Conservation (phyloP, 2,113 vertebrate genomes). For the Sander lucioperca region DNA sequence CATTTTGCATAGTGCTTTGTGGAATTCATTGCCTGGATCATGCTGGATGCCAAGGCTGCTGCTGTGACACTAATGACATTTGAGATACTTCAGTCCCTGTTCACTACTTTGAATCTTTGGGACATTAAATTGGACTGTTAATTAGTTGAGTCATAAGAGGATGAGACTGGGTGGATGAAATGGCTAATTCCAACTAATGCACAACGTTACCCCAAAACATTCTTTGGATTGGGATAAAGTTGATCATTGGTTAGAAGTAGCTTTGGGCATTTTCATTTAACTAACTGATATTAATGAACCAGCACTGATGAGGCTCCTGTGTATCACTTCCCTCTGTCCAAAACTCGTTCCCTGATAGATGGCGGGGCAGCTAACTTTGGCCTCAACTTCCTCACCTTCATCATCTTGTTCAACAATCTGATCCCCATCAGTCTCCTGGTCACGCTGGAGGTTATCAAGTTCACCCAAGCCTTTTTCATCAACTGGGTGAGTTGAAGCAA, state of each 20-base stretch:
- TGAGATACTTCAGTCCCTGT: conserved; percentile 67
- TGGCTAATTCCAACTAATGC: conserved; percentile 80
- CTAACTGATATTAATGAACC: conserved; percentile 25
- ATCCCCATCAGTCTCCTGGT: conserved; percentile 99
- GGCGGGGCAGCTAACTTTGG: conserved; percentile 97
- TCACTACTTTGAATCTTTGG: conserved; percentile 69
- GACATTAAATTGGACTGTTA: conserved; percentile 75
- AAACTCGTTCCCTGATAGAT: conserved; percentile 85
- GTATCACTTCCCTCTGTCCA: conserved; percentile 74
- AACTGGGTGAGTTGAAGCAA: conserved; percentile 92
- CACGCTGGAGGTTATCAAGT: conserved; percentile 98
- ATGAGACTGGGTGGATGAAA: conserved; percentile 79
- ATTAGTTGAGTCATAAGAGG: conserved; percentile 70
- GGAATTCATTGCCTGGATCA: conserved; percentile 84
- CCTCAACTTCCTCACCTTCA: conserved; percentile 99
- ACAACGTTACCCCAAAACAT: conserved; percentile 66
- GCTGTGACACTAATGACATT: conserved; percentile 77
- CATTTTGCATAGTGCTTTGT: conserved; percentile 83
- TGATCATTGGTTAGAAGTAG: conserved; percentile 76
- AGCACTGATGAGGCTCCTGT: conserved; percentile 62
- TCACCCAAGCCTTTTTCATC: conserved; percentile 98
- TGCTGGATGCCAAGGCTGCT: conserved; percentile 84
- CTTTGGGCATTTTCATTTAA: conserved; percentile 74
- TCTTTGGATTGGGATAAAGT: conserved; percentile 72
- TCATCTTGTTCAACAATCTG: conserved; percentile 99